These are phyloP conservation scores for Barbus barbus DNA, from an alignment of 2,113 vertebrate genomes.

Conservation along the genomic window DNA sequence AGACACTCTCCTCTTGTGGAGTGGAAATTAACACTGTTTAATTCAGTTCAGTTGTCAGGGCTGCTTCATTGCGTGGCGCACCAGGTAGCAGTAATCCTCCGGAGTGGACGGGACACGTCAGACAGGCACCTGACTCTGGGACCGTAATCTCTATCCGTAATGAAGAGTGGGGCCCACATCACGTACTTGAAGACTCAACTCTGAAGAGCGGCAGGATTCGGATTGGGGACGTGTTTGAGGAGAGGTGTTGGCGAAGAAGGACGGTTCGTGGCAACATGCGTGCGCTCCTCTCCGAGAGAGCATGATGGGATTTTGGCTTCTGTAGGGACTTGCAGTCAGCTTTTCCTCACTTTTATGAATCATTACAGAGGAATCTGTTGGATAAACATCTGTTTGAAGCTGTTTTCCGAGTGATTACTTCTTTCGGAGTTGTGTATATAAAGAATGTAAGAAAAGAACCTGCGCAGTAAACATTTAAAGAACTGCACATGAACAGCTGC, in stretches of 20 bases:
- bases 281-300: neutral
- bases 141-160: slow-evolving; percentile 17
- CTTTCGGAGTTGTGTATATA: slow-evolving; percentile 3
- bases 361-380: slow-evolving; percentile 51
- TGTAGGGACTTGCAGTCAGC: slow-evolving; percentile 36
- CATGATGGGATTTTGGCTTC: slow-evolving; percentile 20
- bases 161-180: neutral
- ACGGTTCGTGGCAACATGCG: slow-evolving; percentile 9
- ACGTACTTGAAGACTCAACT: neutral
- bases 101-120: neutral
- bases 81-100: slow-evolving; percentile 44
- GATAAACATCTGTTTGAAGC: slow-evolving; percentile 54
- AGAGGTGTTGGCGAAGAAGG: neutral
- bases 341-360: slow-evolving; percentile 45
- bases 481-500: slow-evolving; percentile 15
- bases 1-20: slow-evolving; percentile 31
- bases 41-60: neutral
- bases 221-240: no score
- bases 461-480: slow-evolving; percentile 29
- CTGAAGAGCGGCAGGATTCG: neutral
- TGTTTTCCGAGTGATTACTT: slow-evolving; percentile 12
- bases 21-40: neutral
- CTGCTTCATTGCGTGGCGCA: slow-evolving; percentile 5
- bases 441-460: slow-evolving; percentile 28
- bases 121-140: neutral